Base-by-base conservation (phyloP, 2,888 invertebrate species). In the Pterostichus niger region DNA sequence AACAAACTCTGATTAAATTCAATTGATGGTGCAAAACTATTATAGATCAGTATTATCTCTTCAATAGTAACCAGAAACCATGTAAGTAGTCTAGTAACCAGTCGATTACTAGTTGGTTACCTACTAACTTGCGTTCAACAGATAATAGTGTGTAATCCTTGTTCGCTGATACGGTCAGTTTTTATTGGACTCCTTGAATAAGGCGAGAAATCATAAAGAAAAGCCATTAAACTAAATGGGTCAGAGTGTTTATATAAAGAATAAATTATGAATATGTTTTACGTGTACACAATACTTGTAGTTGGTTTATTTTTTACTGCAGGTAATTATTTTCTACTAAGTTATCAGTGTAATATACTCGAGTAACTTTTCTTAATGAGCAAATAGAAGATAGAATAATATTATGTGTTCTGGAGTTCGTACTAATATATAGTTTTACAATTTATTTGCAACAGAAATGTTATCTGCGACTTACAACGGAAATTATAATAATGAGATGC, bases 351-450 rank as follows among this genome's bases (percentile, higher is more conserved):
- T 71, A 44, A 11, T 71, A 44, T 71, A 75, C 52, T 75, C 49
- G 75, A 52, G 52, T 31, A 75, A 75, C 49, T 75, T 75, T 75
- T 75, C 75, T 75, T 75, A 75, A 75, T 75, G 75, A 75, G 75
- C 75, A 33, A n/a, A 49, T 24, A 52, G 33, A n/a, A 49, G 75
- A 75, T 75, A 75, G 49, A 75, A 52, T 75, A 75, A 75, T 33
- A 75, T 75, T 75, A 75, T 75, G 75, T 75, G 75, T 52, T 75
- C 40, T 75, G 13, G 49, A 75, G 75, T 71, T 71, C 13, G 17
- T 71, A 71, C 44, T 9, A 71, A 40, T 71, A 15, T 40, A 40
- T 40, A 40, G 3, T 40, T 40, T 9, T 40, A 17, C 17, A 71
- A 71, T 71, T 71, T 71, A 71, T 44, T 71, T 71, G 24, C 46